Base-by-base conservation (phyloP, 2,797 vertebrate genomes). In the Enteromius treurensis region DNA sequence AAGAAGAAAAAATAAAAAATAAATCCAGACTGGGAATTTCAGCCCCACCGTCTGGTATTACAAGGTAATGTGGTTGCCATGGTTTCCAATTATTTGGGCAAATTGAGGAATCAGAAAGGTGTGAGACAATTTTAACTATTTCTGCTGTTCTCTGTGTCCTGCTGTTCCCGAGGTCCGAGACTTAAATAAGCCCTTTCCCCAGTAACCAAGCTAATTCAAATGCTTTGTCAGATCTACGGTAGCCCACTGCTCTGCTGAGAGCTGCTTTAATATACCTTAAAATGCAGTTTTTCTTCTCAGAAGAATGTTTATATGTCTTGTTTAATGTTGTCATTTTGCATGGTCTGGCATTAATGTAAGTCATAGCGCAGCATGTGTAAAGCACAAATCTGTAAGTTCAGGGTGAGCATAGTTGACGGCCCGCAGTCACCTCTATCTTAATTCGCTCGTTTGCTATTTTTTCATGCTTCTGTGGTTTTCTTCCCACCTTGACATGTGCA, bases 21-120 rank as follows among this genome's bases (percentile, higher is more conserved):
- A 55, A 58, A 51, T 75, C 62, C 68, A 65, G 45, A 77, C 73
- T 69, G 62, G 81, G 81, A 77, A 82, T 69, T 82, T 82, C 58
- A 82, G 80, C 34, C 17, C 10, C 47, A 75, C 21, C 5, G 5
- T 75, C 45, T 75, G 60, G 45, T 42, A 26, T 64, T 75, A 53
- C 45, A 55, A 76, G 60, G 80, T 76, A 67, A 82, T 67, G 32
- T 75, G 47, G 47, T 67, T 76, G 60, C 60, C 80, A 83, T 83
- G 64, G 73, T 77, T 82, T 83, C 74, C 49, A 77, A 83, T 77
- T 65, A 83, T 77, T 82, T 77, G 47, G 37, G 64, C 37, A 83
- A 77, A 83, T 60, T 60, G 23, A 77, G 60, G 60, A 82, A 82
- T 83, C 49, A 70, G 51, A 69, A 70, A 77, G 81, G 37, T 77